Percentiles rank a stretch among this genome's conserved stretches.
phyloP scores from a whole-genome alignment of 1,140 invertebrate genomes.

The Eriocheir sinensis region DNA sequence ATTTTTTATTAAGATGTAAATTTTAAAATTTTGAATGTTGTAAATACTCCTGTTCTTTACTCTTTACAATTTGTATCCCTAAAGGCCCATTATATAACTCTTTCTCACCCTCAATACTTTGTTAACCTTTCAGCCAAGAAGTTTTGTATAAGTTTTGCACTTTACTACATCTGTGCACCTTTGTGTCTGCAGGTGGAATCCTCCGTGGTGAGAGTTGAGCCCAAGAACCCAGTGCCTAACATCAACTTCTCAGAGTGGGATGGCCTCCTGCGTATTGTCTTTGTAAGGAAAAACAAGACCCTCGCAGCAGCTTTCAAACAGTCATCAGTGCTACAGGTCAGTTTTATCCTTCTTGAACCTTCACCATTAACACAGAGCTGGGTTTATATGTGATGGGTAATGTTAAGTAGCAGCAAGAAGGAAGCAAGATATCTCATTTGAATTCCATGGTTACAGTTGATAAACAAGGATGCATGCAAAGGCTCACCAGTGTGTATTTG shows the following conservation, averaged over 20 bases:
- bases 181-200: slow-evolving; percentile 88
- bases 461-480: no score
- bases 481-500: no score
- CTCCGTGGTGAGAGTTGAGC: slow-evolving; percentile 98
- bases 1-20: not conserved
- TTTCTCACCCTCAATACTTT: no score
- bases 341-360: no score
- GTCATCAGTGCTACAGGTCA: slow-evolving; percentile 89
- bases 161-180: slow-evolving; percentile 81
- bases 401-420: no score
- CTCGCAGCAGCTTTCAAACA: slow-evolving; percentile 93
- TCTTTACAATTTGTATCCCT: no score
- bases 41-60: not conserved
- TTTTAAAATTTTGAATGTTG: not conserved
- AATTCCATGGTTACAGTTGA: no score
- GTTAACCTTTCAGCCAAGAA: no score
- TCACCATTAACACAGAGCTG: no score
- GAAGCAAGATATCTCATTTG: no score
- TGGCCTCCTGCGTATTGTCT: slow-evolving; percentile 96
- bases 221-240: slow-evolving; percentile 96
- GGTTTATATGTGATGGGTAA: no score
- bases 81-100: no score
- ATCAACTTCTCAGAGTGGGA: slow-evolving; percentile 99
- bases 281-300: slow-evolving; percentile 98
- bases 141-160: not conserved